Base-by-base conservation (phyloP, 2,888 invertebrate species). In the Meghimatium bilineatum region DNA sequence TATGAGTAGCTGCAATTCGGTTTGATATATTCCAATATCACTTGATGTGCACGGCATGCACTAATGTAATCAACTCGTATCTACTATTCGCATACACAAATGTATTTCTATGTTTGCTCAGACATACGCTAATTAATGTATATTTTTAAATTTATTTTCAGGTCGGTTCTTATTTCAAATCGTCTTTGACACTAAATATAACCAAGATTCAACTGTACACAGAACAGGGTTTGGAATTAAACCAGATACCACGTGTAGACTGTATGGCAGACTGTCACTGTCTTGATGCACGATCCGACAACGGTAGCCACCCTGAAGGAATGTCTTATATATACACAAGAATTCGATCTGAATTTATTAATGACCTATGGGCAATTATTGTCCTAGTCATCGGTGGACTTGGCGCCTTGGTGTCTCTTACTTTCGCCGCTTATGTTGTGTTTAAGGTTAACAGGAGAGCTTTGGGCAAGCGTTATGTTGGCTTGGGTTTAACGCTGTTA, bases 361-460 rank as follows among this genome's bases (percentile, higher is more conserved):
- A 82, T 14, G 87, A 88, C 92, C 95, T 96, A 34, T 98, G 98
- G 98, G 97, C 97, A 52, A 95, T 97, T 87, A 97, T 97, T 2
- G 95, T 98, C 78, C 95, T 98, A 83, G 96, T 97, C 26, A 95
- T 97, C 85, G 96, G 97, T 79, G 96, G 96, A 63, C 95, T 96
- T 49, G 96, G 97, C 87, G 97, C 97, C 96, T 94, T 96, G 36
- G 95, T 96, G 89, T 96, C 98, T 93, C 95, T 96, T 82, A 96
- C 96, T 74, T 97, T 98, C 92, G 97, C 98, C 86, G 91, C 94
- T 85, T 98, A 97, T 93, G 97, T 98, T 79, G 95, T 98, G 91
- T 96, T 97, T 94, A 96, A 96, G 92, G 81, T 86, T 34, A 90
- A 88, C 82, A 85, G 85, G 12, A 89, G 90, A 12, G 87, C 90